Evolutionary conservation across 37 sponge, comb jelly and placozoan genomes (phyloP), one percentile per base, ranked within the genome.

Genomic region (Chondrosia reniformis): DNA sequence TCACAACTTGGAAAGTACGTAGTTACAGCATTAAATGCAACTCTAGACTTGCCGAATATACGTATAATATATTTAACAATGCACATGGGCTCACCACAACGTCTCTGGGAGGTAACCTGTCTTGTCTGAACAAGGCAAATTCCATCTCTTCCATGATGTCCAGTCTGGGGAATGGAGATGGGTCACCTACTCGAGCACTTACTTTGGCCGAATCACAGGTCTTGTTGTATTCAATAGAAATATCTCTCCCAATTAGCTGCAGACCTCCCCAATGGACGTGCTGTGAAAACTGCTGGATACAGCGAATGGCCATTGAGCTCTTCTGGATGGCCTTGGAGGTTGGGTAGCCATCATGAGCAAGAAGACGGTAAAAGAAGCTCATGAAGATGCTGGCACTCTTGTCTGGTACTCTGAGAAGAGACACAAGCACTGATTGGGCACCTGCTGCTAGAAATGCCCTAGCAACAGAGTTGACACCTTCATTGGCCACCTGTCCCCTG

Each of bases 401-500:
- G 67, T 93, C 94, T 4, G 90, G 90, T 13, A 89, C 87, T 32
- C 81, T 72, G 84, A 86, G 85, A 15, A 89, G 79, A 37, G 87
- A 73, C 21, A 89, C 85, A 46, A 93, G 55, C 7, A 93, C 89
- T 36, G 87, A 56, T 45, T 83, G 81, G 24, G 94, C 87, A 38
- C 94, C 94, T 22, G 94, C 89, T 1, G 82, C 55, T 25, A 93
- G 77, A 58, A 93, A 89, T 10, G 89, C 84, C 39, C 90, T 65
- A 25, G 87, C 87, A 78, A 93, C 75, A 0, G 89, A 89, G 37
- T 80, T 83, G 24, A 93, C 79, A 3, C 87, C 90, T 21, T 86
- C 94, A 27, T 75, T 86, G 30, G 63, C 83, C 46, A 86, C 56
- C 33, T 49, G 66, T 0, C 87, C 85, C 19, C 88, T 34, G 1